Evolutionary conservation across 1,140 invertebrate species (phyloP).

Genomic region (Zeugodacus cucurbitae): DNA sequence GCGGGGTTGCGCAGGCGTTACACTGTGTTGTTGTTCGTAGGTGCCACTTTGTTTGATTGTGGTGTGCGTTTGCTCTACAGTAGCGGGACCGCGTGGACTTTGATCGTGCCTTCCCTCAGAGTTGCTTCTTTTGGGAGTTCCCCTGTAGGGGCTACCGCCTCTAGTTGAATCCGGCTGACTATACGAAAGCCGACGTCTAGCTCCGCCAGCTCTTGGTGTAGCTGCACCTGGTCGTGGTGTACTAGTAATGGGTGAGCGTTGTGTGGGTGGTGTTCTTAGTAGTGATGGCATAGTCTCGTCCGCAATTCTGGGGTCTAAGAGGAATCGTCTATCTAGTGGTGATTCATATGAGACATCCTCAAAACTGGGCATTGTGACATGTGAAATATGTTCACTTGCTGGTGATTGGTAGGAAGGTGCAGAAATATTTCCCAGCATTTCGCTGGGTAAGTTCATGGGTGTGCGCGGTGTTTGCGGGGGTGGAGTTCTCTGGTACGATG

Average conservation of each 20-base stretch:
- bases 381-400: constrained; percentile 19
- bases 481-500: neutral
- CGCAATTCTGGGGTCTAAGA: constrained; percentile 3
- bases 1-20: neutral
- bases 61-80: constrained; percentile 10
- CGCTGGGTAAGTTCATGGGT: neutral
- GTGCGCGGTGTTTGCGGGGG: neutral
- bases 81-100: neutral
- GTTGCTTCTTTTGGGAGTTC: neutral
- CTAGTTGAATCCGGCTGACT: neutral
- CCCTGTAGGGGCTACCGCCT: neutral
- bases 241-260: neutral
- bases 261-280: neutral
- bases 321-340: constrained; percentile 3
- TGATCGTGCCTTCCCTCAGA: neutral
- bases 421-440: constrained; percentile 10
- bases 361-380: constrained; percentile 16
- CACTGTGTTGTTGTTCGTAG: neutral
- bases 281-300: constrained; percentile 6
- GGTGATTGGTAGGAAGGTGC: neutral
- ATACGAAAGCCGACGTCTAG: constrained; percentile 3
- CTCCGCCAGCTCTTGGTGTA: neutral
- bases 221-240: neutral
- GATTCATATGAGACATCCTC: constrained; percentile 21
- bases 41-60: constrained; percentile 6